A percentile compares a stretch with the other conserved stretches of the same genome.
Evolutionary conservation across 2,888 invertebrate genomes (phyloP).

Genomic region (Drosophila falleni): DNA sequence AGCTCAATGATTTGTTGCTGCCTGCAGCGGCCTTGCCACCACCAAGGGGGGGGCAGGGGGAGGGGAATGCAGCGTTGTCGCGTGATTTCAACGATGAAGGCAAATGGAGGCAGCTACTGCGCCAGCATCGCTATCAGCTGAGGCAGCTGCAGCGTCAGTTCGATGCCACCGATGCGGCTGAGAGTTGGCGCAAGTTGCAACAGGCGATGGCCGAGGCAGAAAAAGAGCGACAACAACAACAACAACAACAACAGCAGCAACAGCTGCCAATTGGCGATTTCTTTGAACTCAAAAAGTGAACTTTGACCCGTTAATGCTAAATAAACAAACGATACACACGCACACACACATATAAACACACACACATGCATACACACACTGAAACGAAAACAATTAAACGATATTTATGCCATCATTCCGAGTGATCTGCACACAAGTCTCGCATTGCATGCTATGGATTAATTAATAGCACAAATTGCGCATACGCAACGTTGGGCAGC

Average conservation of each 20-base stretch:
- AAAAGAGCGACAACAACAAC: slow-evolving; percentile 31
- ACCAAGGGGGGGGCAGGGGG: slow-evolving; percentile 10
- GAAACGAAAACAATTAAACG: slow-evolving; percentile 56
- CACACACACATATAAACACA: slow-evolving; percentile 28
- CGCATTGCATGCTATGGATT: slow-evolving; percentile 61
- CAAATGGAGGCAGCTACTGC: slow-evolving; percentile 63
- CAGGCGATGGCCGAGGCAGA: slow-evolving; percentile 52
- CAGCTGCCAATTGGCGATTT: slow-evolving; percentile 44
- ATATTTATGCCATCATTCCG: slow-evolving; percentile 63
- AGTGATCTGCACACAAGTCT: slow-evolving; percentile 35
- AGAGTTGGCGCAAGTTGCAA: slow-evolving; percentile 66
- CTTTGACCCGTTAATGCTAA: slow-evolving; percentile 20
- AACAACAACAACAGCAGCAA: slow-evolving; percentile 27
- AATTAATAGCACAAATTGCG: slow-evolving; percentile 52
- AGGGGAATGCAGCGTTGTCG: slow-evolving; percentile 4
- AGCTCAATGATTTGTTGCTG: slow-evolving; percentile 39
- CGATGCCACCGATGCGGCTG: slow-evolving; percentile 62
- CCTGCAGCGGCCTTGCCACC: slow-evolving; percentile 22
- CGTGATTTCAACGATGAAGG: slow-evolving; percentile 28
- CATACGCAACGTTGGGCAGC: slow-evolving; percentile 44
- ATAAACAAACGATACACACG: slow-evolving; percentile 3
- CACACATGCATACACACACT: slow-evolving; percentile 16
- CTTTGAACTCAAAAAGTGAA: slow-evolving; percentile 70
- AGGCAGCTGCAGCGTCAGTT: slow-evolving; percentile 49
- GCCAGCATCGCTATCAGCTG: slow-evolving; percentile 57